Percentiles rank a stretch among this genome's conserved stretches.
phyloP scores from a whole-genome alignment of 1,140 invertebrate species.

The Nymphalis io region DNA sequence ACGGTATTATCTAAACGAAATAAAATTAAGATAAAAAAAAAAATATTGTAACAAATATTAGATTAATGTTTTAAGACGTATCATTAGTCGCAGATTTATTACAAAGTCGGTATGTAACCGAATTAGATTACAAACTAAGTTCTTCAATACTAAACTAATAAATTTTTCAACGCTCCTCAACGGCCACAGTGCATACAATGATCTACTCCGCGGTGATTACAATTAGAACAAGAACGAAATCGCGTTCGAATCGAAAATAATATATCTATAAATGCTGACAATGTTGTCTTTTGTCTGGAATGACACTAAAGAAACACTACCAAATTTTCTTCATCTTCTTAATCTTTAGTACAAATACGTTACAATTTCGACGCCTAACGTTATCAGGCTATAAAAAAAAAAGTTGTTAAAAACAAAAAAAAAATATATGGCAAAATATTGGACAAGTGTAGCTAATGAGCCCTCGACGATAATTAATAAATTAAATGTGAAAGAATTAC shows the following conservation, averaged over 20 bases:
- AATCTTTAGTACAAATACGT: constrained; percentile 59
- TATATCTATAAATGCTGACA: constrained; percentile 79
- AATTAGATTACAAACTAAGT: constrained; percentile 31
- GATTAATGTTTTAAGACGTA: constrained; percentile 57
- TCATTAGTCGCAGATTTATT: constrained; percentile 62
- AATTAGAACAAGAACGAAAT: constrained; percentile 41
- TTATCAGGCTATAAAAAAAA: constrained; percentile 55
- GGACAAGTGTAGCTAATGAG: constrained; percentile 61
- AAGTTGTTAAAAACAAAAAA: constrained; percentile 58
- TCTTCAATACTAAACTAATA: constrained; percentile 63
- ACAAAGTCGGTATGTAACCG: constrained; percentile 50
- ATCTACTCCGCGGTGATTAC: constrained; percentile 31
- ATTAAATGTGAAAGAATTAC: constrained; percentile 48
- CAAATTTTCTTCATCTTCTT: constrained; percentile 52
- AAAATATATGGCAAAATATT: constrained; percentile 77
- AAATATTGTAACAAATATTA: constrained; percentile 54
- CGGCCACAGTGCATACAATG: constrained; percentile 41
- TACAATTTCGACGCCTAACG: constrained; percentile 60
- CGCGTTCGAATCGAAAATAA: constrained; percentile 55
- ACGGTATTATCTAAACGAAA: constrained; percentile 42
- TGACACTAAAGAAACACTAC: constrained; percentile 71
- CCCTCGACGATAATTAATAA: constrained; percentile 62
- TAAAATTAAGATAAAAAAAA: constrained; percentile 48
- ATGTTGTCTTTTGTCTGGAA: constrained; percentile 79
- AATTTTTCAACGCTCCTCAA: constrained; percentile 53